Base-by-base conservation (phyloP, 2,113 vertebrate species). In the Gorilla gorilla region DNA sequence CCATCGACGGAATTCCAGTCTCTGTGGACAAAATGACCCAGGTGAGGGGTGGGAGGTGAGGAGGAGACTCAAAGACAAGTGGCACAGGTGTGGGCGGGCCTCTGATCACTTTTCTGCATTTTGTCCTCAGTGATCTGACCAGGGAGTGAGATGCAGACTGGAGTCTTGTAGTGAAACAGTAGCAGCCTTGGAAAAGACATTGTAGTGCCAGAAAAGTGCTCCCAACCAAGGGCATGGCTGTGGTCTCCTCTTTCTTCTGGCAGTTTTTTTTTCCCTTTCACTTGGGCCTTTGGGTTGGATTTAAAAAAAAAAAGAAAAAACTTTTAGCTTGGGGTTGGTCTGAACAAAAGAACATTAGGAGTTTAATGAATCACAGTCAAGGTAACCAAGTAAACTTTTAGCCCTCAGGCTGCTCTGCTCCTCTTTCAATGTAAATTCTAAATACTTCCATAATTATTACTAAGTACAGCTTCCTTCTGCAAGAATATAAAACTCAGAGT, bases 1-100 rank as follows among this genome's bases (percentile, higher is more conserved):
- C 99, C 96, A 99, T 99, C 1, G 99, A 99, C 0, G 99, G 99
- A 97, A 99, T 99, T 98, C 99, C 99, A 0, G 99, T 99, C 80
- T 99, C 99, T 2, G 99, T 99, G 98, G 99, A 99, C 98, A 99
- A 99, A 98, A 99, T 99, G 99, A 99, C 99, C 94, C 99, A 99
- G 99, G 99, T 99, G 97, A 99, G 97, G 97, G 95, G 92, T 57
- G 57, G 97, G 92, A 82, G 92, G 4, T 1, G 38, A 80, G 88
- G 80, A 50, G 84, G 66, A 85, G 16, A 73, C 35, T 30, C 48
- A 59, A 30, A 96, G 76, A 0, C 14, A 70, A 8, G 3, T 52
- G 38, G 50, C 35, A 17, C 45, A 7, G 30, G 11, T 76, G 45
- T 90, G 76, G 97, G 94, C n/a, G 1, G 72, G 50, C 70, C 2